Base-by-base conservation (phyloP, 2,888 invertebrate species). In the Celastrina argiolus region DNA sequence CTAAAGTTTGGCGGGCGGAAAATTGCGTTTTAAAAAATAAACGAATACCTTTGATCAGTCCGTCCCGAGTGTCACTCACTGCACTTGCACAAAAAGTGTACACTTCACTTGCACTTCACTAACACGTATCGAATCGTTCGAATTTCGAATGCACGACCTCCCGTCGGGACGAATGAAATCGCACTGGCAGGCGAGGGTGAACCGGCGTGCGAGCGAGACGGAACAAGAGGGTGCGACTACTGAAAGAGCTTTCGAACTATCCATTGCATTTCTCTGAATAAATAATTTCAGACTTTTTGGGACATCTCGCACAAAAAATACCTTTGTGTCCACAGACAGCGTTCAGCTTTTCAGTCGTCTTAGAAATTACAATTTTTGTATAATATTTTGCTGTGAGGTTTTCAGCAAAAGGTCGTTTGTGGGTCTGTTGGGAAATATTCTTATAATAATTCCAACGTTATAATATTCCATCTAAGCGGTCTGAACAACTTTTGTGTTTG, bases 101-200 rank as follows among this genome's bases (percentile, higher is more conserved):
- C 67, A 69, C 67, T 67, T 45, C 68, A 68, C 65, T 39, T 4
- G n/a, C 56, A 65, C 56, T 36, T 22, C 39, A 66, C 10, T 65
- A 65, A 45, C 51, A 66, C 56, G 39, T 56, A 41, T 51, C 59
- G 63, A 59, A 16, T 56, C 26, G 42, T n/a, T 22, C 2, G 16
- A 12, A 36, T 42, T 71, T 68, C 64, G 64, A 63, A 67, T 64
- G 69, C 70, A 70, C 83, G 80, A 77, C 79, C 76, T 68, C 18
- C 67, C 77, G 68, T 72, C 70, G 68, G 74, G 75, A 71, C 69
- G 75, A 74, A 73, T 78, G 72, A 75, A 78, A 82, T 80, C 83
- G 82, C 84, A 87, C 87, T 87, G 82, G 78, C 78, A 78, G 82
- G 78, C 78, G 78, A 78, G 73, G 75, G 74, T 73, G 75, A 71